Evolutionary conservation across 2,113 vertebrate genomes (phyloP), one percentile per base, ranked within the genome.

Genomic region (Formicarius rufipectus): DNA sequence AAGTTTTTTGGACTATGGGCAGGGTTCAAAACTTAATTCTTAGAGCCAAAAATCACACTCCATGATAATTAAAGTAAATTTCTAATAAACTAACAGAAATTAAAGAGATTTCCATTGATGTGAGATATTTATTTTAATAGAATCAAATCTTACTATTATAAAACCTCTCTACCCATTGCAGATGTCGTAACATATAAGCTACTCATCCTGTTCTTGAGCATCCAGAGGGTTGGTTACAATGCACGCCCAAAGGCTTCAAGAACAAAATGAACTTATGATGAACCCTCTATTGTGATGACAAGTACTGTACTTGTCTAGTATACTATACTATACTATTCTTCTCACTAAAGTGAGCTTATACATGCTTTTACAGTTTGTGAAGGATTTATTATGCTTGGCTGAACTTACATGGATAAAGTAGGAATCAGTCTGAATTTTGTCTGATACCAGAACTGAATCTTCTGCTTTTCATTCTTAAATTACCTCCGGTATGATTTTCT

Each of bases 11-110:
- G 35, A 25, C 28, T 77, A n/a, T 74, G 8, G 42, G 23, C 9
- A 63, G 49, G n/a, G 19, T 14, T 80, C 40, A 72, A 82, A 60
- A 25, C 10, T 45, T 59, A 37, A 58, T 67, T 91, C 42, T 89
- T 55, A 77, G 10, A 67, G 33, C 14, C 22, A 62, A 87, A 39
- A 84, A 39, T n/a, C 93, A 77, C 81, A 66, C 37, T 39, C 14
- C 5, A 9, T 47, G 86, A 31, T 96, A 50, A 75, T 91, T 90
- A 79, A 89, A 82, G 68, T 66, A 90, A 73, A 86, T 97, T 97
- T 94, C 60, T 94, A 85, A 88, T 93, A 87, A 95, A 52, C 91
- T 96, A 96, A 58, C 78, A 88, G 39, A 66, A 90, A 53, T 75
- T 63, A 20, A 95, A 93, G 50, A 94, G 33, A 62, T 94, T 97